phyloP scores from a whole-genome alignment of 1,140 invertebrate species.

The Nephila pilipes region DNA sequence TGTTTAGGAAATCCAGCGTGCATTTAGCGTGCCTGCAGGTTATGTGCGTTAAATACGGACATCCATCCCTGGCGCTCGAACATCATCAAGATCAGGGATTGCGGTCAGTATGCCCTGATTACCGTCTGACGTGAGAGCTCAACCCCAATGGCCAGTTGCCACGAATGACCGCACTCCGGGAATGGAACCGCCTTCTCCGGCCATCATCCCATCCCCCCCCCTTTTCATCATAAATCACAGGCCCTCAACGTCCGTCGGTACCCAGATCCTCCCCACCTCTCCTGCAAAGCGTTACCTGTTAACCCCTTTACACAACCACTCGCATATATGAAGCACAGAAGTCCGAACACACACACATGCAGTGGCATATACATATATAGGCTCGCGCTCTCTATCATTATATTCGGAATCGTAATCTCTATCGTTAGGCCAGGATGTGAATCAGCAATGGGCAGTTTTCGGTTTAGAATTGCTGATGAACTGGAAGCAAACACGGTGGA shows the following conservation, averaged over 20 bases:
- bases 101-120: slow-evolving; percentile 71
- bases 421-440: slow-evolving; percentile 76
- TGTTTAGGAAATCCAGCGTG: slow-evolving; percentile 34
- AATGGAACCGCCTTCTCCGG: slow-evolving; percentile 31
- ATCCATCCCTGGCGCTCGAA: slow-evolving; percentile 62
- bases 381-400: slow-evolving; percentile 71
- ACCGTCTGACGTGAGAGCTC: slow-evolving; percentile 68
- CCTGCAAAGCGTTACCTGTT: slow-evolving; percentile 72
- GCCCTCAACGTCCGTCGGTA: slow-evolving; percentile 39
- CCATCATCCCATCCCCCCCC: background rate
- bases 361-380: slow-evolving; percentile 56
- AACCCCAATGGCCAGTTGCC: slow-evolving; percentile 75
- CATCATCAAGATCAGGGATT: slow-evolving; percentile 70
- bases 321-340: slow-evolving; percentile 48
- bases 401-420: slow-evolving; percentile 76
- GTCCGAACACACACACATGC: slow-evolving; percentile 12
- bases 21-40: slow-evolving; percentile 43
- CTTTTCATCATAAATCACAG: slow-evolving; percentile 65
- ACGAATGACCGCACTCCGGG: slow-evolving; percentile 74
- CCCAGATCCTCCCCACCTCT: background rate
- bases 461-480: slow-evolving; percentile 77
- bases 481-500: slow-evolving; percentile 44
- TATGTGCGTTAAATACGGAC: slow-evolving; percentile 62
- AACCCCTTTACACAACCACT: slow-evolving; percentile 69
- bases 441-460: slow-evolving; percentile 77